phyloP scores from a whole-genome alignment of 2,888 invertebrate genomes.

The Magallana nippona region DNA sequence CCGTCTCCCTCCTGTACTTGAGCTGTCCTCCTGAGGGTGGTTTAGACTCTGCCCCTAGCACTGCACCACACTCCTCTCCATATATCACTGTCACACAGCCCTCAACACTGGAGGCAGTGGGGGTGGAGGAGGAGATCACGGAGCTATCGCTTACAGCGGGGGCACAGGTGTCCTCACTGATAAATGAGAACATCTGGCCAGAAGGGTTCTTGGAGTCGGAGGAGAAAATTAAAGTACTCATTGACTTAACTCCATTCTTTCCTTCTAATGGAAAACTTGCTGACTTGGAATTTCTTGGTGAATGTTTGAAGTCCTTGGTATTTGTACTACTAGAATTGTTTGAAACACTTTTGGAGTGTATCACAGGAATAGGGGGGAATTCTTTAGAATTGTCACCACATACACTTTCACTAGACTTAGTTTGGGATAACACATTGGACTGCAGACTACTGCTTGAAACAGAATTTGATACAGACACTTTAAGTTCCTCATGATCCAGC shows the following conservation, averaged over 20 bases:
- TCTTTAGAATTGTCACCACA: conserved; percentile 19
- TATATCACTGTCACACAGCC: conserved; percentile 17
- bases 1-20: conserved; percentile 8
- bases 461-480: conserved; percentile 35
- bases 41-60: conserved; percentile 21
- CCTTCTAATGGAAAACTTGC: conserved; percentile 35
- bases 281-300: conserved; percentile 3
- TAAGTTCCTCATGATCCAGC: conserved; percentile 19
- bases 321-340: conserved; percentile 32
- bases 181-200: conserved; percentile 12
- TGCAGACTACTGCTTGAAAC: conserved; percentile 38
- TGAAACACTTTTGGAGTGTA: conserved; percentile 34
- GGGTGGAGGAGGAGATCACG: conserved; percentile 42
- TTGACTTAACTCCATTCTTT: conserved; percentile 38
- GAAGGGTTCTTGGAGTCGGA: conserved; percentile 9
- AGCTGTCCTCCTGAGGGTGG: conserved; percentile 8
- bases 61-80: conserved; percentile 17
- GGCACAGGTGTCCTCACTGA: conserved; percentile 26
- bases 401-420: conserved; percentile 26
- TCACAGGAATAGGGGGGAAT: conserved; percentile 34
- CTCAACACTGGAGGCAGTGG: not conserved
- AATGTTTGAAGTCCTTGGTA: conserved; percentile 29
- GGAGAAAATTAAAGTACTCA: not conserved
- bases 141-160: conserved; percentile 16
- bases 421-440: conserved; percentile 15